These are phyloP conservation scores for Panagrolaimus sp. DNA, from an alignment of 1,140 invertebrate species.

Conservation along the genomic window DNA sequence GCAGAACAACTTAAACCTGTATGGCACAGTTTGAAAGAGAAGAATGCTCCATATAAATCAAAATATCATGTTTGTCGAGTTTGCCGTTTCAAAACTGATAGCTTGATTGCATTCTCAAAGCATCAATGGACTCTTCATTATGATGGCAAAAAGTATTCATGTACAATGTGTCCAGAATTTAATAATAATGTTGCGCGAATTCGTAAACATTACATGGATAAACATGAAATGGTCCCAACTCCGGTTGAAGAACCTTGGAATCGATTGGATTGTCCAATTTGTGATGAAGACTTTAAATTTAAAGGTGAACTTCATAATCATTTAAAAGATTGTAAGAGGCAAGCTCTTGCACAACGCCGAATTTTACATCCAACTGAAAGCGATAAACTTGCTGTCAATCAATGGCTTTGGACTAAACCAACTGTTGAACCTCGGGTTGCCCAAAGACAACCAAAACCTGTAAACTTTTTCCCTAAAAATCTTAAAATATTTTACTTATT, in stretches of 20 bases:
- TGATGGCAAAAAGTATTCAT: slow-evolving; percentile 41
- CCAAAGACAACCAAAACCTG: neutral
- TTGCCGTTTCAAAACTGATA: slow-evolving; percentile 54
- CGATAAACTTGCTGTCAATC: slow-evolving; percentile 40
- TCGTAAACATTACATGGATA: slow-evolving; percentile 52
- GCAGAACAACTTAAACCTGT: slow-evolving; percentile 57
- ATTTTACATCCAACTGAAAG: slow-evolving; percentile 26
- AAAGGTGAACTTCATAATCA: slow-evolving; percentile 47
- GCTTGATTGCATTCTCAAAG: slow-evolving; percentile 32
- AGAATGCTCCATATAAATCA: slow-evolving; percentile 53
- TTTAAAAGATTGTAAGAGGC: slow-evolving; percentile 38
- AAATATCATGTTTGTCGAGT: slow-evolving; percentile 40
- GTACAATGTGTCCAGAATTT: slow-evolving; percentile 51
- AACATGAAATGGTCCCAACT: slow-evolving; percentile 41
- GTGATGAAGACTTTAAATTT: slow-evolving; percentile 44
- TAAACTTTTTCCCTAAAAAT: too few relatives aligned
- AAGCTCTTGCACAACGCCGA: slow-evolving; percentile 22
- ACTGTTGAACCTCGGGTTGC: slow-evolving; percentile 32
- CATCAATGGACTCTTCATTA: slow-evolving; percentile 48
- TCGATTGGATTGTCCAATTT: slow-evolving; percentile 48
- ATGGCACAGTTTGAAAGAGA: slow-evolving; percentile 50
- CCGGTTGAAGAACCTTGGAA: slow-evolving; percentile 40
- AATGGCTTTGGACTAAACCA: slow-evolving; percentile 47
- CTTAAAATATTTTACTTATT: too few relatives aligned
- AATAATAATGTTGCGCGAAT: slow-evolving; percentile 56